These are phyloP conservation scores for Leucopsar rothschildi DNA, from an alignment of 2,113 vertebrate species.

Conservation along the genomic window DNA sequence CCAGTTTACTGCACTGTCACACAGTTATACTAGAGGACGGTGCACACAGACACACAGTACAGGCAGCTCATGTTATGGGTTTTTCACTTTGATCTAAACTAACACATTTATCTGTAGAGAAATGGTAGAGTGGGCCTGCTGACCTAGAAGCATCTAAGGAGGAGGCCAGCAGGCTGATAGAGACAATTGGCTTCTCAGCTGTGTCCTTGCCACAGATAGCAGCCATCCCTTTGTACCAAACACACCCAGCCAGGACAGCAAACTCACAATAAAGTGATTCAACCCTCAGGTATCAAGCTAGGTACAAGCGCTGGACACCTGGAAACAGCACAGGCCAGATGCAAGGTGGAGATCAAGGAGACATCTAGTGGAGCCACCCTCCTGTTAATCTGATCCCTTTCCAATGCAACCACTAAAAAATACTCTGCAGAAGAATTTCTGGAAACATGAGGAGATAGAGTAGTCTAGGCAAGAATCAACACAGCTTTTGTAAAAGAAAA, in stretches of 20 bases:
- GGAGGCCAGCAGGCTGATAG: not conserved
- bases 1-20: not conserved
- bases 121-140: not conserved
- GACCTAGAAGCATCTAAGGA: not conserved
- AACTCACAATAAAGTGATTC: not conserved
- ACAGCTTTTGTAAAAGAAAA: not conserved
- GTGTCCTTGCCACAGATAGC: not conserved
- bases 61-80: not conserved
- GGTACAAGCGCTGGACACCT: not conserved
- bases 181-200: not conserved
- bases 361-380: not conserved
- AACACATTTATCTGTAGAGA: not conserved
- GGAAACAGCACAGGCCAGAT: not conserved
- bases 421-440: not conserved
- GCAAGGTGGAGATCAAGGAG: not conserved
- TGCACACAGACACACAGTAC: accelerated
- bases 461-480: not conserved
- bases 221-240: accelerated
- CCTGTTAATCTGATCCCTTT: not conserved
- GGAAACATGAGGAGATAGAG: not conserved
- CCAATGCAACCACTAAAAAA: not conserved
- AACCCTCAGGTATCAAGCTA: accelerated
- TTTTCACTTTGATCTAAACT: not conserved
- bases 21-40: accelerated
- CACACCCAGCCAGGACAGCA: not conserved